Evolutionary conservation across 2,888 invertebrate genomes (phyloP), one percentile per base, ranked within the genome.

Genomic region (Colostygia pectinataria): DNA sequence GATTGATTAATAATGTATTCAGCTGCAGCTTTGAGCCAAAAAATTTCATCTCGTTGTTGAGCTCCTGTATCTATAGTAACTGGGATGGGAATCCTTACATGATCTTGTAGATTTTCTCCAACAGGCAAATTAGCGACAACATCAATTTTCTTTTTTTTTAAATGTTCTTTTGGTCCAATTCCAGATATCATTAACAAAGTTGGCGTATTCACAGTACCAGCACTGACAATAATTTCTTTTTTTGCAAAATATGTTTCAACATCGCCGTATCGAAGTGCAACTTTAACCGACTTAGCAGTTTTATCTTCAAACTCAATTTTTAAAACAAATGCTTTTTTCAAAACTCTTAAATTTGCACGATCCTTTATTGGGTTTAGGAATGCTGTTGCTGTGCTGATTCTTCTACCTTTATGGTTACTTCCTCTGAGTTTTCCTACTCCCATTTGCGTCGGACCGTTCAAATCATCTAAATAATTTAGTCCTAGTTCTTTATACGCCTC

Each of bases 301-400:
- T 70, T 53, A 46, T 71, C 63, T 41, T 80, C 72, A 47, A 83
- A 70, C 10, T 66, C 59, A 34, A 82, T 58, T 53, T 71, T 54
- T 18, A 64, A 66, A 1, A 65, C 84, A 48, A 72, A 79, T 0
- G 84, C 59, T 18, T 81, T 66, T 55, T 87, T 90, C 29, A 86
- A 63, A 8, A 89, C 66, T 44, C 67, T 77, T 18, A 90, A 70
- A 62, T 89, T 89, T 10, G 69, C 61, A 6, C 86, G 72, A 41
- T 79, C 64, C 42, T 64, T 66, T 1, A 76, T 67, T 15, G 79
- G 73, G 49, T 72, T 83, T 2, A 89, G 57, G 50, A 87, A 92
- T 2, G 92, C 91, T 38, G 91, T 92, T 0, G 91, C 89, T 7
- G 91, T 90, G 62, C 92, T 92, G 7, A 92, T 91, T 59, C 92